A percentile compares a stretch with the other conserved stretches of the same genome.
These are phyloP conservation scores for Apostichopus japonicus DNA, from an alignment of 35 echinoderm and acorn worm genomes.

Conservation along the genomic window DNA sequence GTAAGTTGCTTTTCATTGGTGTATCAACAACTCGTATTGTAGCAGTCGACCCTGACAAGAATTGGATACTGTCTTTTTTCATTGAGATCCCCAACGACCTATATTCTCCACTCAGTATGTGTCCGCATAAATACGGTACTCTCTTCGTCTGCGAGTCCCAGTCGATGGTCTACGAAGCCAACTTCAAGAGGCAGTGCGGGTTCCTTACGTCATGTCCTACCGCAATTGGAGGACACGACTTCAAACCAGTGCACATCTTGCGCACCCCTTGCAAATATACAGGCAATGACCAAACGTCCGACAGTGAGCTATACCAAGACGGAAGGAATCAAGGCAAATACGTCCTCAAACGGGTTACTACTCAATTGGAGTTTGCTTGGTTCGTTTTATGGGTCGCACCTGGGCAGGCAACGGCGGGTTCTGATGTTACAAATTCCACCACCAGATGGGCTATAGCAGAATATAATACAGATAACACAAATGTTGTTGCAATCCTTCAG, in stretches of 20 bases:
- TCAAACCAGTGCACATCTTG: constrained; percentile 10
- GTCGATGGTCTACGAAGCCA: constrained; percentile 47
- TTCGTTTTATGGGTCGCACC: constrained; percentile 45
- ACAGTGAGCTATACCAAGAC: constrained; percentile 14
- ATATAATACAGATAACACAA: constrained; percentile 10
- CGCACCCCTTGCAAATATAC: neutral
- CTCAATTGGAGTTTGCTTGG: constrained; percentile 43
- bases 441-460: constrained; percentile 41
- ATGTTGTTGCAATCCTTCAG: constrained; percentile 45
- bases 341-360: constrained; percentile 8
- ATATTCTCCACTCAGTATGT: constrained; percentile 22
- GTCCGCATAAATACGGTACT: constrained; percentile 23
- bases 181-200: constrained; percentile 50
- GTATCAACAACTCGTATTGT: constrained; percentile 10
- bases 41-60: constrained; percentile 18
- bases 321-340: constrained; percentile 45
- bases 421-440: neutral
- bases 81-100: constrained; percentile 46
- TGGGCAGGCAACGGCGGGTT: neutral
- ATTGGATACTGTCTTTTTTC: constrained; percentile 15
- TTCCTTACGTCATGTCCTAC: constrained; percentile 30
- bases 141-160: constrained; percentile 39
- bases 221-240: constrained; percentile 36
- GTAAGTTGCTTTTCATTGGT: constrained; percentile 44
- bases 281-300: neutral